Conservation (phyloP, 2,888 invertebrate genomes). For the Cactoblastis cactorum region DNA sequence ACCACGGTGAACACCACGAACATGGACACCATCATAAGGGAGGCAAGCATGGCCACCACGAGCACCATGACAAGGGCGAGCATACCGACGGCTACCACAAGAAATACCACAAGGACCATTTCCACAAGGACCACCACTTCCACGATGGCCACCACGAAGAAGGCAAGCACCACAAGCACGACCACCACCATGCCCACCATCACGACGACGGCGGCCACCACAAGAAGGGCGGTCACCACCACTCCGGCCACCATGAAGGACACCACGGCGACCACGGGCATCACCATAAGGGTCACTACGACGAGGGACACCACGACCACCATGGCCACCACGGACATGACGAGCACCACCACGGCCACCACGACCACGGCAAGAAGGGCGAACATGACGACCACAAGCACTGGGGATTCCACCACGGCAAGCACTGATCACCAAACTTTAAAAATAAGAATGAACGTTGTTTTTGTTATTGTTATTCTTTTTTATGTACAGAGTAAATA, state of each 20-base stretch:
- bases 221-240: slow-evolving; percentile 89
- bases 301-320: slow-evolving; percentile 88
- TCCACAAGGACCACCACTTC: slow-evolving; percentile 92
- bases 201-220: slow-evolving; percentile 86
- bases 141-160: slow-evolving; percentile 92
- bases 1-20: slow-evolving; percentile 87
- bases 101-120: slow-evolving; percentile 92
- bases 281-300: slow-evolving; percentile 88
- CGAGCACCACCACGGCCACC: slow-evolving; percentile 85
- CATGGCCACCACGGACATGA: slow-evolving; percentile 89
- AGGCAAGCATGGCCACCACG: slow-evolving; percentile 88
- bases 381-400: slow-evolving; percentile 86
- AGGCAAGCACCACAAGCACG: slow-evolving; percentile 89
- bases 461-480: slow-evolving; percentile 53
- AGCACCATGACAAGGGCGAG: slow-evolving; percentile 91
- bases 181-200: slow-evolving; percentile 86
- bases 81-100: slow-evolving; percentile 90
- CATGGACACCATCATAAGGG: slow-evolving; percentile 88
- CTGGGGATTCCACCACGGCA: slow-evolving; percentile 82
- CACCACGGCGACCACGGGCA: slow-evolving; percentile 89
- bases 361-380: slow-evolving; percentile 88
- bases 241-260: slow-evolving; percentile 87
- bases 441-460: slow-evolving; percentile 51
- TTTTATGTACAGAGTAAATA: slow-evolving; percentile 58
- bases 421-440: slow-evolving; percentile 51